Evolutionary conservation across 64 coral and sea anemone genomes (phyloP), one percentile per base, ranked within the genome.

Genomic region (Stichodactyla mertensii): DNA sequence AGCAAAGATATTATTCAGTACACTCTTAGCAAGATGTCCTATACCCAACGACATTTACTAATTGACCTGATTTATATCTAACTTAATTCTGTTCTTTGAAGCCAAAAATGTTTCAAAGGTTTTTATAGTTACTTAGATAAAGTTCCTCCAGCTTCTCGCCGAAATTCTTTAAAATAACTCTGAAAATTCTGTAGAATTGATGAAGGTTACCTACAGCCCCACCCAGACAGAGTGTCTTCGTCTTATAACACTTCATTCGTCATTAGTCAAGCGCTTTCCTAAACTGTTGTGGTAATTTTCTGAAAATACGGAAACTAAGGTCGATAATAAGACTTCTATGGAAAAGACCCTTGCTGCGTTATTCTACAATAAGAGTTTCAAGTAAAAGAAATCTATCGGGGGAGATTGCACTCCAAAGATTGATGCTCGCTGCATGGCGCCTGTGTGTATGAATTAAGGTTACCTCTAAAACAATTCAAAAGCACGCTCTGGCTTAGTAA

Each of bases 151-250:
- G 15, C 11, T 31, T 74, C 27, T 74, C 14, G 24, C 24, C 69
- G 4, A 74, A 74, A 74, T 74, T 66, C 69, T 10, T 74, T 9
- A 13, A 31, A 23, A 14, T 10, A 74, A 27, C 24, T 74, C 27
- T 36, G 27, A 74, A 74, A 23, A 74, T 28, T 74, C 22, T 4
- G 23, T 14, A 74, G 27, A 23, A 74, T 74, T 31, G 69, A 74
- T 12, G 8, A 7, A 69, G 6, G 8, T 74, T 23, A 10, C 69
- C 2, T 23, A 74, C 16, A n/a, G 69, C 69, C 69, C 69, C 69
- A 74, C 69, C 69, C 69, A 74, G 69, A 74, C 69, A 74, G 8
- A 74, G 69, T 74, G 69, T 74, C 69, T 74, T 74, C 69, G 22
- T 74, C 7, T 74, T 31, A 27, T 74, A 27, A 74, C 69, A 74